Conservation (phyloP, 2,888 invertebrate species). For the Agonum fuliginosum region DNA sequence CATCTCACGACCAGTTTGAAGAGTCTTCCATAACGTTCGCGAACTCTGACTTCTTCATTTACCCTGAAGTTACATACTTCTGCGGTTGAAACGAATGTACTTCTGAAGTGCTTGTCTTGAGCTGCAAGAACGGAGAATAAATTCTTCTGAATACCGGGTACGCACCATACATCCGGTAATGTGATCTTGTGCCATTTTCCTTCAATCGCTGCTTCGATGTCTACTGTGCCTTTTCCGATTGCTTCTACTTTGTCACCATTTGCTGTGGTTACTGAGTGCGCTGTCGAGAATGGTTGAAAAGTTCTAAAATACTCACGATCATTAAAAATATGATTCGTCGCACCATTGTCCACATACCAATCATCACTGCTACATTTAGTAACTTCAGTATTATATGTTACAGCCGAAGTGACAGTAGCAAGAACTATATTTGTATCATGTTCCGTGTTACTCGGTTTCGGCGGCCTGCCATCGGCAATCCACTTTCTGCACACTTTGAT, state of each 20-base stretch:
- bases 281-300: conserved; percentile 34
- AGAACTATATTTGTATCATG: neutral
- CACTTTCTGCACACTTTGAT: conserved; percentile 51
- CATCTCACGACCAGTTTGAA: neutral
- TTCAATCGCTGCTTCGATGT: conserved; percentile 11
- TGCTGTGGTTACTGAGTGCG: conserved; percentile 37
- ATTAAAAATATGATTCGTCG: conserved; percentile 44
- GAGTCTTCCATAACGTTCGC: neutral
- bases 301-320: conserved; percentile 5
- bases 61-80: conserved; percentile 11
- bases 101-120: conserved; percentile 15
- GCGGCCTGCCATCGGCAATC: conserved; percentile 52
- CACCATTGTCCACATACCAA: conserved; percentile 58
- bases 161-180: conserved; percentile 35
- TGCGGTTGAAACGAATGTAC: conserved; percentile 23
- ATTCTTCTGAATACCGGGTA: conserved; percentile 45
- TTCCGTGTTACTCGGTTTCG: conserved; percentile 37
- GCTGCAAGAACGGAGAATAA: conserved; percentile 49
- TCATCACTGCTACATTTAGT: conserved; percentile 10
- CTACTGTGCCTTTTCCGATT: neutral
- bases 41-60: neutral
- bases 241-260: conserved; percentile 14
- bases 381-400: no score
- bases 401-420: neutral
- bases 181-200: conserved; percentile 15